Base-by-base conservation (phyloP, 35 echinoderm and acorn worm species). In the Eucidaris tribuloides region DNA sequence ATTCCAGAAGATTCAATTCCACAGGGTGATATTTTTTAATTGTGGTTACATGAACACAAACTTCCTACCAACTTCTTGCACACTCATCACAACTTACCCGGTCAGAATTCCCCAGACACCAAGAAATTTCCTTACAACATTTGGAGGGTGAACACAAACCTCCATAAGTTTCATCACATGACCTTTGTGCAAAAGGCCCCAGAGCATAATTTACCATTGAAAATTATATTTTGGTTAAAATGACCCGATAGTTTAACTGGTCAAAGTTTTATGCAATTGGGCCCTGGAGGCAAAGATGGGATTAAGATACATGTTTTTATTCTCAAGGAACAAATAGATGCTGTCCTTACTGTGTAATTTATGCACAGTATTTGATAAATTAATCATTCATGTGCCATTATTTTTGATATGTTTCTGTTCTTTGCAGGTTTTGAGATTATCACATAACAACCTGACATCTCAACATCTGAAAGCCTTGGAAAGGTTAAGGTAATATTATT, bases 401-500 rank as follows among this genome's bases (percentile, higher is more conserved):
- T 28, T 34, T 31, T 71, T 71, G 3, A 31, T 4, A 28, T 31
- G 5, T 28, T 11, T 71, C 15, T 2, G 27, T 17, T 35, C 22
- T 31, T 50, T 40, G 58, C 18, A 88, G 85, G 60, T 65, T 62
- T 45, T 88, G n/a, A 62, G 32, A 7, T 35, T 88, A 77, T 88
- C 85, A 0, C 40, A 88, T 43, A 88, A 88, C 42, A 41, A 59
- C 4, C 15, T 88, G 57, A 88, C 54, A 2, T 46, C 77, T 1
- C 23, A 58, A 19, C 44, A 38, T 31, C 23, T 88, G 77, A 88
- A 88, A 62, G 85, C 85, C 13, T 22, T 88, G 27, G 85, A 77
- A 3, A 88, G 42, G 55, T 62, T 80, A 56, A 88, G 58, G 85
- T 88, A 37, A 78, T n/a, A n/a, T n/a, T n/a, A n/a, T n/a, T n/a